Conservation (phyloP, 2,113 vertebrate genomes). For the Oncorhynchus tshawytscha region DNA sequence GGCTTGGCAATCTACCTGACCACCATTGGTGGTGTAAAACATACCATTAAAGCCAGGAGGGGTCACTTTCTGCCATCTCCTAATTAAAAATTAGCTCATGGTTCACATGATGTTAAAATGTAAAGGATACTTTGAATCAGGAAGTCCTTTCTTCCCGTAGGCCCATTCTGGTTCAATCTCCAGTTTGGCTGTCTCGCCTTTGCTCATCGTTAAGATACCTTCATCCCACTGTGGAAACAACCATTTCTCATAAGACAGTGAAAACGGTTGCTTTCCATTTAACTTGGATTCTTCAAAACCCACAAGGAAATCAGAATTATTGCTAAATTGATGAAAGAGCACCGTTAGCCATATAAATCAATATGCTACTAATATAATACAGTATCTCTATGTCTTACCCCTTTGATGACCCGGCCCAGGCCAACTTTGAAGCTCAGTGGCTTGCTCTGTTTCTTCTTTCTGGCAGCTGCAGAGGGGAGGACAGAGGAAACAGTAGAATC, state of each 20-base stretch:
- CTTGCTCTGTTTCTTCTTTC: slow-evolving; percentile 94
- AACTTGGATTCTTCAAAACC: too few species aligned
- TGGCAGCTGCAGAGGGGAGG: slow-evolving; percentile 75
- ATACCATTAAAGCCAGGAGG: too few species aligned
- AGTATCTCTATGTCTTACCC: slow-evolving; percentile 71
- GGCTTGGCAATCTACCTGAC: too few species aligned
- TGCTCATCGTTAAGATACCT: slow-evolving; percentile 92
- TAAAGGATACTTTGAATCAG: slow-evolving; percentile 97
- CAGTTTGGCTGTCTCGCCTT: slow-evolving; percentile 91
- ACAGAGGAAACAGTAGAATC: background rate
- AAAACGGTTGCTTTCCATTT: too few species aligned
- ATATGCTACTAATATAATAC: too few species aligned
- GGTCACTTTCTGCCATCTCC: too few species aligned
- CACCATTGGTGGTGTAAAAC: too few species aligned
- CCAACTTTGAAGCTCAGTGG: slow-evolving; percentile 95
- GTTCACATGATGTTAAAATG: background rate
- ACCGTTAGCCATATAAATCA: too few species aligned
- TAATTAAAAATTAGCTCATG: too few species aligned
- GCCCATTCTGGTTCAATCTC: slow-evolving; percentile 96
- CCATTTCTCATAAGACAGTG: background rate
- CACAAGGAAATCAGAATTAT: too few species aligned
- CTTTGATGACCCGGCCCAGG: slow-evolving; percentile 91
- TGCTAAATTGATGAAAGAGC: too few species aligned
- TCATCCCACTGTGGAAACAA: slow-evolving; percentile 86
- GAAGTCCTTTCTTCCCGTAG: slow-evolving; percentile 92